Percentiles rank a stretch among this genome's conserved stretches.
phyloP scores from a whole-genome alignment of 64 coral and sea anemone genomes.

The Orbicella faveolata region DNA sequence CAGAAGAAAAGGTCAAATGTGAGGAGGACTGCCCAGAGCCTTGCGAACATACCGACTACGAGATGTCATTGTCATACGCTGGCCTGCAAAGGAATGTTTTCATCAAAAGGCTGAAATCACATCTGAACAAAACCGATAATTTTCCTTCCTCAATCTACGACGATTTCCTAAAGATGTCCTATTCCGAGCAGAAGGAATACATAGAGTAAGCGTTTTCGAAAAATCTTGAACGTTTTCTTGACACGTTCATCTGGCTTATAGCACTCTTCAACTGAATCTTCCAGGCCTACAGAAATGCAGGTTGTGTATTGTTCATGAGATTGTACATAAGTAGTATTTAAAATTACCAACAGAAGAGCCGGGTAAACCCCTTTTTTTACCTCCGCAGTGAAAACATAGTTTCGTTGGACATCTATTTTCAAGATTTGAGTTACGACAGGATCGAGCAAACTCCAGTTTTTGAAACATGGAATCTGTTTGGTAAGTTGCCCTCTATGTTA shows the following conservation, averaged over 20 bases:
- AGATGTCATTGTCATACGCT: background rate
- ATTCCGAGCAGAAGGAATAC: background rate
- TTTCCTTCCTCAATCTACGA: background rate
- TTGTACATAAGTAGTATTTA: too few species aligned
- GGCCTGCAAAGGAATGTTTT: background rate
- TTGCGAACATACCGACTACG: background rate
- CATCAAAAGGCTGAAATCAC: background rate
- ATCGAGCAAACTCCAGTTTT: background rate
- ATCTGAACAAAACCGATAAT: background rate
- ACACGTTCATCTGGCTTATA: too few species aligned
- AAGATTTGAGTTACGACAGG: background rate
- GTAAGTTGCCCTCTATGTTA: background rate
- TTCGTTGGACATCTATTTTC: conserved; percentile 1
- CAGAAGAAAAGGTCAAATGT: background rate
- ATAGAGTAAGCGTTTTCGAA: background rate
- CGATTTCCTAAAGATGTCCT: background rate
- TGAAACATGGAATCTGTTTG: background rate
- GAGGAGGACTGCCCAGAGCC: background rate
- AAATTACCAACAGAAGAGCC: too few species aligned
- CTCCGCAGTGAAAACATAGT: background rate
- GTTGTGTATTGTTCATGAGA: too few species aligned
- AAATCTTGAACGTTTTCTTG: too few species aligned
- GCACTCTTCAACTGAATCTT: too few species aligned
- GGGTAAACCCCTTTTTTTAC: too few species aligned
- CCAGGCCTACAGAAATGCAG: too few species aligned